Base-by-base conservation (phyloP, 2,888 invertebrate genomes). In the Platycheirus rosarum region DNA sequence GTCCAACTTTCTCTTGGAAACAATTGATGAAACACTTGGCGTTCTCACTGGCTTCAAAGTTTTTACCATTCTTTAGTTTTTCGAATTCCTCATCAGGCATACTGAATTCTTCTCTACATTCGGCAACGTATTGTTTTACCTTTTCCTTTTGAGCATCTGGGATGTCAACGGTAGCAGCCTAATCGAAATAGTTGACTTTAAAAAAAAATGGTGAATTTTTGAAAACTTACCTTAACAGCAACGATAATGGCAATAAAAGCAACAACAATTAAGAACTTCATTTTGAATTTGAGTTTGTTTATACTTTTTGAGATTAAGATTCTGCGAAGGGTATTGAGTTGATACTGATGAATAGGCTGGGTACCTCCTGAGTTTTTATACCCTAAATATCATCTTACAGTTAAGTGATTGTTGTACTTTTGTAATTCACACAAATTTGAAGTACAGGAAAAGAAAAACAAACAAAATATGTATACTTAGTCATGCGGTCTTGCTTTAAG, bases 1-100 rank as follows among this genome's bases (percentile, higher is more conserved):
- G 79, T n/a, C 88, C 89, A 2, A 48, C 1, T 70, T 88, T 87
- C 77, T 89, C 89, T 55, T 90, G 84, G 85, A 89, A 88, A 16
- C 90, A 90, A 37, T 88, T 87, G 32, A 87, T 75, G 40, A 90
- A 89, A 73, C 90, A 90, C 74, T 89, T 88, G 2, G 85, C 18
- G 55, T 86, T 86, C 0, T 70, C 75, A 65, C 87, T 86, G 4
- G 37, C 66, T 40, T 86, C 85, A 0, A 84, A 75, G 2, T 86
- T 87, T 2, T 88, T 86, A 6, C 87, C 88, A 0, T 55, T 66
- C 5, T 84, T 86, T 51, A 90, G 7, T n/a, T 86, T 84, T 2
- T 44, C 5, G 0, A 86, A 87, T 44, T 87, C 88, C 2, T 88
- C 87, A 73, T 86, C 85, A 7, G 29, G 8, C 4, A 32, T 55